Conservation (phyloP, 2,113 vertebrate species). For the Lipophrys pholis region DNA sequence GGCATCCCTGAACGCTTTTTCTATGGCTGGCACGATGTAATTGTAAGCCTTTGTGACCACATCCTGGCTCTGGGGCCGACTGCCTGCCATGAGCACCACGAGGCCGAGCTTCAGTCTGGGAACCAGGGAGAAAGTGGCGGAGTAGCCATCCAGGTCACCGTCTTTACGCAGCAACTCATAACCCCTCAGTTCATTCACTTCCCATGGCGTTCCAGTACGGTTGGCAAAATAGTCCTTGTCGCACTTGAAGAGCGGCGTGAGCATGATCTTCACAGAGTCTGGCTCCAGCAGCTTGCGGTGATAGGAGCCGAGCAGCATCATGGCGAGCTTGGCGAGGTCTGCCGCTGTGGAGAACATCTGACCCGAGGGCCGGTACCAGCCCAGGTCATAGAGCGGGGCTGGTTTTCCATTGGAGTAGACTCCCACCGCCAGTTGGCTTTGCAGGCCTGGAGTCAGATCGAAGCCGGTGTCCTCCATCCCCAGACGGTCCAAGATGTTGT, state of each 20-base stretch:
- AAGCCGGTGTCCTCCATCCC: conserved; percentile 94
- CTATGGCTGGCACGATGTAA: conserved; percentile 89
- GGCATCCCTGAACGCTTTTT: conserved; percentile 87
- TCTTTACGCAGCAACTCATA: conserved; percentile 92
- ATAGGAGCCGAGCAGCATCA: conserved; percentile 88
- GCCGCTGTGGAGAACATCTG: conserved; percentile 94
- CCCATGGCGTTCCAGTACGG: conserved; percentile 93
- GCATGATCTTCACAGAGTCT: conserved; percentile 89
- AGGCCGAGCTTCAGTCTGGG: conserved; percentile 90
- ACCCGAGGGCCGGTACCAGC: conserved; percentile 94
- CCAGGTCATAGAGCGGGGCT: conserved; percentile 91
- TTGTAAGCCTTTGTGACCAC: conserved; percentile 84
- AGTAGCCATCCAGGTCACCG: conserved; percentile 92
- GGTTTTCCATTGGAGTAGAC: conserved; percentile 88
- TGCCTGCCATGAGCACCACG: conserved; percentile 91
- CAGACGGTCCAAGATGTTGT: conserved; percentile 89
- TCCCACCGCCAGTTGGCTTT: conserved; percentile 87
- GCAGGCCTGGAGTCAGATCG: conserved; percentile 83
- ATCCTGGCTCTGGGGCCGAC: conserved; percentile 84
- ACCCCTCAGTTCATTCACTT: conserved; percentile 88
- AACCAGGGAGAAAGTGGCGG: conserved; percentile 91
- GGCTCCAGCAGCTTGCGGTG: conserved; percentile 85
- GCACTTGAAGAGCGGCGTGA: conserved; percentile 89
- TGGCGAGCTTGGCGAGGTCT: conserved; percentile 91
- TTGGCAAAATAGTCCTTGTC: conserved; percentile 90